Conservation (phyloP, 1,140 invertebrate genomes). For the Popillia japonica region DNA sequence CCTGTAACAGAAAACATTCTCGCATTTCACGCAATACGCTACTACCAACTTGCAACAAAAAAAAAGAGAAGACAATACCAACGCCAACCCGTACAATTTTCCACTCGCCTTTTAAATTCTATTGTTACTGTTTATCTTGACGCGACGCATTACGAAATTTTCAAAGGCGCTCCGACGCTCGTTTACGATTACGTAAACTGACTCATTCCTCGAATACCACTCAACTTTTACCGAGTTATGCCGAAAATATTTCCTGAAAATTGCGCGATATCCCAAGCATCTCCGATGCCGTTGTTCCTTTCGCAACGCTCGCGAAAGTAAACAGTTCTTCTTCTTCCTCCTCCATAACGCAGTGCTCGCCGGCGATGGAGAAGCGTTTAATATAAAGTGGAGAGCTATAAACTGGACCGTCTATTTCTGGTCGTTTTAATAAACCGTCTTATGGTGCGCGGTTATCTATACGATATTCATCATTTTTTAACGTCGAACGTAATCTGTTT, state of each 20-base stretch:
- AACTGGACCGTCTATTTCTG: no score
- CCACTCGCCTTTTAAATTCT: not conserved
- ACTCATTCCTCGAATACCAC: not conserved
- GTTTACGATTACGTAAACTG: not conserved
- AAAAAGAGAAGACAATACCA: no score
- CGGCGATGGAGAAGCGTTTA: no score
- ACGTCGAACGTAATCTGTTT: slow-evolving; percentile 4
- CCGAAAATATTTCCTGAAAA: no score
- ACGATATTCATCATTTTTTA: not conserved
- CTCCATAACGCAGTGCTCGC: no score
- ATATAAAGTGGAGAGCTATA: no score
- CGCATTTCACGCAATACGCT: no score
- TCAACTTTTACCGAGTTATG: not conserved
- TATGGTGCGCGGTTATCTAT: no score
- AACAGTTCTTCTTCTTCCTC: not conserved
- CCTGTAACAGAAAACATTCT: slow-evolving; percentile 60
- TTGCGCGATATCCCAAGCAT: not conserved
- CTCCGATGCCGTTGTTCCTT: not conserved
- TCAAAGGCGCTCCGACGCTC: no score
- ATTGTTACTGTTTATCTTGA: not conserved
- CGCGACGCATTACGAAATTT: no score
- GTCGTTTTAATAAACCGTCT: no score
- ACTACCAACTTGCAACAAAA: no score
- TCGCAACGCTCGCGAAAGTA: not conserved
- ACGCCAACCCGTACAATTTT: not conserved